Evolutionary conservation across 2,888 invertebrate genomes (phyloP).

Genomic region (Pecten maximus): DNA sequence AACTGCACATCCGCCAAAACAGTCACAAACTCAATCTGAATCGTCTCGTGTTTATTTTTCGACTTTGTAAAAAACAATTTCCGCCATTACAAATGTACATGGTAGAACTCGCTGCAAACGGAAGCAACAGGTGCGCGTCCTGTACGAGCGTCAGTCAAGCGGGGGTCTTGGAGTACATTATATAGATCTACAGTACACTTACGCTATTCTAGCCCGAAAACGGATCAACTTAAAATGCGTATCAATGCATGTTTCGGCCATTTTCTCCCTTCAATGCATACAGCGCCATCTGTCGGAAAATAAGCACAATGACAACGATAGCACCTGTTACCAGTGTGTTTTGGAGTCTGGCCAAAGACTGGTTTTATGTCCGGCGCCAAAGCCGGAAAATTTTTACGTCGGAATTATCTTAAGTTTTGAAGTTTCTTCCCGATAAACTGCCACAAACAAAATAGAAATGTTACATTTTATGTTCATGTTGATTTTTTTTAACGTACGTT

Average conservation of each 20-base stretch:
- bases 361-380: conserved; percentile 21
- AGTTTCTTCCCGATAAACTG: not conserved
- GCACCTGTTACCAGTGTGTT: not conserved
- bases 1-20: not conserved
- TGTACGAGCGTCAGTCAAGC: not conserved
- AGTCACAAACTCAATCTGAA: not conserved
- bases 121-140: not conserved
- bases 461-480: not conserved
- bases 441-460: not conserved
- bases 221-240: not conserved
- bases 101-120: not conserved
- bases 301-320: not conserved
- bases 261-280: not conserved
- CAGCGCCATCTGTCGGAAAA: not conserved
- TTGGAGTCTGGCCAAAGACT: not conserved
- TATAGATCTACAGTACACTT: not conserved
- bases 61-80: not conserved
- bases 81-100: not conserved
- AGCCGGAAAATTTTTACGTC: not conserved
- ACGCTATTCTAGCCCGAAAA: not conserved
- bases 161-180: not conserved
- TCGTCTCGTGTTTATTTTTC: not conserved
- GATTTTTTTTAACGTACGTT: not conserved
- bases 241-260: not conserved
- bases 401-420: conserved; percentile 1